These are phyloP conservation scores for Seriola rivoliana DNA, from an alignment of 2,113 vertebrate species.

Conservation along the genomic window DNA sequence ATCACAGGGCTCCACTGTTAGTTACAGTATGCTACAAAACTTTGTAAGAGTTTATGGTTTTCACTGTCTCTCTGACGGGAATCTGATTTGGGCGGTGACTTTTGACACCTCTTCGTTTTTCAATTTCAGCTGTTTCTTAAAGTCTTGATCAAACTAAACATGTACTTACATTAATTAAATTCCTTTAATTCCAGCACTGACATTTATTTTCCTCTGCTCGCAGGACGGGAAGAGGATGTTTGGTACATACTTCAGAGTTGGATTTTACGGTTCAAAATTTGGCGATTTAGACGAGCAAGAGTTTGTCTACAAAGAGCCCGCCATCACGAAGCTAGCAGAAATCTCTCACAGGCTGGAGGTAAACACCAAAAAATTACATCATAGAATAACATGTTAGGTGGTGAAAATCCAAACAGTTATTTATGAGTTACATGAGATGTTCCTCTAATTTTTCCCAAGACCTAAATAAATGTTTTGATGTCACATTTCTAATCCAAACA, in stretches of 20 bases:
- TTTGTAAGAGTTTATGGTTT: neutral
- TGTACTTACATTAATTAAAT: neutral
- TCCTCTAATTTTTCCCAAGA: neutral
- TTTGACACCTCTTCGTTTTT: neutral
- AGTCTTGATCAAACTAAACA: neutral
- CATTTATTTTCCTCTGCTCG: conserved; percentile 22
- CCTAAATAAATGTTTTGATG: neutral
- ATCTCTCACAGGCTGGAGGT: conserved; percentile 98
- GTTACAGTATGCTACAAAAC: neutral
- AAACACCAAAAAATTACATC: neutral
- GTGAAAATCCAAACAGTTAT: neutral
- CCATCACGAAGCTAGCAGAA: conserved; percentile 97
- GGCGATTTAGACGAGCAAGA: conserved; percentile 98
- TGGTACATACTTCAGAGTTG: conserved; percentile 98
- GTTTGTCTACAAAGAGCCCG: conserved; percentile 99
- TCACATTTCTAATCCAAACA: neutral
- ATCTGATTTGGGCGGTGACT: neutral
- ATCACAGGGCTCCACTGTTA: neutral
- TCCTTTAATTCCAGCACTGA: neutral
- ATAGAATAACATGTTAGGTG: neutral
- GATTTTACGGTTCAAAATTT: conserved; percentile 97
- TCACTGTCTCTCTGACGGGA: neutral
- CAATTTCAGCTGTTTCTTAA: neutral
- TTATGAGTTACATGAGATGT: neutral
- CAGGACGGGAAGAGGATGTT: conserved; percentile 99